phyloP scores from a whole-genome alignment of 2,797 vertebrate species.

The Crypturellus tataupa region DNA sequence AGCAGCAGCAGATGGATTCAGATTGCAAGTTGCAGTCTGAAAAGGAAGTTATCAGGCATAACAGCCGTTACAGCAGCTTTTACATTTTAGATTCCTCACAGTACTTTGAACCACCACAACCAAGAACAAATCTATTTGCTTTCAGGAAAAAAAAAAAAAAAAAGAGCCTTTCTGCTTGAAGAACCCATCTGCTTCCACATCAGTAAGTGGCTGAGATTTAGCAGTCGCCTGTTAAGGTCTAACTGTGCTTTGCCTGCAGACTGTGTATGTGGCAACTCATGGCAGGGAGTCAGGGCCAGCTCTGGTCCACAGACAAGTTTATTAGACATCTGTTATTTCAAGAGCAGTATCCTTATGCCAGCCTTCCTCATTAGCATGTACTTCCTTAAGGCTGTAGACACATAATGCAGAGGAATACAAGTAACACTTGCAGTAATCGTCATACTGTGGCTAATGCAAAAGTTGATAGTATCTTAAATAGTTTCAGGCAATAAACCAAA shows the following conservation, averaged over 20 bases:
- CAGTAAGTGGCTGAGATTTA: background rate
- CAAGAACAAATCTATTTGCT: background rate
- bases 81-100: background rate
- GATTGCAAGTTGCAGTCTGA: background rate
- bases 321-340: background rate
- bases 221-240: background rate
- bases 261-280: background rate
- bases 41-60: rapidly evolving
- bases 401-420: background rate
- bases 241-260: background rate
- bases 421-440: background rate
- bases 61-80: background rate
- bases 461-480: background rate
- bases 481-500: background rate
- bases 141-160: background rate
- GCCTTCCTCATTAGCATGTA: background rate
- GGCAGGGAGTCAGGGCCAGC: background rate
- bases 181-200: background rate
- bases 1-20: background rate
- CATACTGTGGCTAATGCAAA: background rate
- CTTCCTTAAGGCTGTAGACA: background rate
- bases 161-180: background rate
- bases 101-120: background rate
- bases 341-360: background rate
- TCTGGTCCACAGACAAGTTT: background rate